Conservation (phyloP, 2,888 invertebrate genomes). For the Monochamus alternatus region DNA sequence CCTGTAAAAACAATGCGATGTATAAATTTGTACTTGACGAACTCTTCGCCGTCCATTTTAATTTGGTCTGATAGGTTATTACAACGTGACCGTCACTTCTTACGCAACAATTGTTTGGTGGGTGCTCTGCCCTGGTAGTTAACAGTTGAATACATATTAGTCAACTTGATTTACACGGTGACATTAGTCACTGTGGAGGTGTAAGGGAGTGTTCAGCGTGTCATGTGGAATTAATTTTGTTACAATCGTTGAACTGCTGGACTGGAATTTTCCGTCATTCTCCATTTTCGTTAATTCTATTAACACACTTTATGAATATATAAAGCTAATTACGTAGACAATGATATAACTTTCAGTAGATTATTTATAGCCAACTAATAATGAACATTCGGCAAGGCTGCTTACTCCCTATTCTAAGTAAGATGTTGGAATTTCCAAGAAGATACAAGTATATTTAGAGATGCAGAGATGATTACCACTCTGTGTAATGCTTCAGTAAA, state of each 20-base stretch:
- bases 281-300: no score
- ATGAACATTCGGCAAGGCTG: no score
- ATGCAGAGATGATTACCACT: no score
- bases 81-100: constrained; percentile 1
- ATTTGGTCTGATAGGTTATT: not conserved
- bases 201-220: not conserved
- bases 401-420: no score
- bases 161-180: not conserved
- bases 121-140: not conserved
- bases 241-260: not conserved
- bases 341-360: no score
- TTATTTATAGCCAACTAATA: no score
- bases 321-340: no score
- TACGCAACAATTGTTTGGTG: not conserved
- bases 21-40: not conserved
- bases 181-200: constrained; percentile 3
- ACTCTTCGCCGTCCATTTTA: not conserved
- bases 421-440: no score
- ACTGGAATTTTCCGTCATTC: no score
- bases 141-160: constrained; percentile 5
- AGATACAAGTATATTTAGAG: no score
- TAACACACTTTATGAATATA: no score
- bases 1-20: not conserved
- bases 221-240: not conserved
- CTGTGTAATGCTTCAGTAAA: no score